Evolutionary conservation across 2,113 vertebrate species (phyloP), one percentile per base, ranked within the genome.

Genomic region (Falco punctatus): DNA sequence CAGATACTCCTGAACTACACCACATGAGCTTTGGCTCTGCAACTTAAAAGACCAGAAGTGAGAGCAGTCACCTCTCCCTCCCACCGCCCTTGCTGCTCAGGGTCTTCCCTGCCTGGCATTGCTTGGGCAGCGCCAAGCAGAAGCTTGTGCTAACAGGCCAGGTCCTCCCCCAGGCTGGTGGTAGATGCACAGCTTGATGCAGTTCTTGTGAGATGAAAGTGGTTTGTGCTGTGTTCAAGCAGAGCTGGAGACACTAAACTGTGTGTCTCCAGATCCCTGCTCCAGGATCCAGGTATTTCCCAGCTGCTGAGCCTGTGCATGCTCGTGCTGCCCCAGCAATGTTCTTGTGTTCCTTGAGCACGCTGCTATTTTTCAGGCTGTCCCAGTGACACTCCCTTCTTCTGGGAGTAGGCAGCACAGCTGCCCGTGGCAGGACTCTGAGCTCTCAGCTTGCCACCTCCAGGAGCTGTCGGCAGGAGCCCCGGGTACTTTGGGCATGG

Each of bases 101-200:
- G 35, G 3, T 33, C 6, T n/a, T 10, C 51, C 23, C n/a, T 17
- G 9, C 18, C 32, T 40, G 48, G 30, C 0, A 3, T 6, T 44
- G n/a, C 24, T 61, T n/a, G 16, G 18, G 13, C 42, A 46, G 64
- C 62, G 32, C 13, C 0, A 1, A 64, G 24, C 38, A 32, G 51
- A n/a, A 44, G 9, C 38, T 73, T 18, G 1, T 38, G 67, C 46
- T 70, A 35, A 26, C 13, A 14, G n/a, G n/a, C 27, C 26, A 71
- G 7, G 20, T 6, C 23, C 23, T 55, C 14, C 24, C 35, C 27
- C 15, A 23, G 19, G 16, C 6, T 27, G 18, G 5, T 13, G 22
- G 28, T 6, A 4, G 51, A 35, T 38, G 11, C 7, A 8, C 13
- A 6, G 13, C 40, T 46, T 22, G 44, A 42, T 1, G 0, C 16